phyloP scores from a whole-genome alignment of 2,113 vertebrate species.

The Apodemus sylvaticus region DNA sequence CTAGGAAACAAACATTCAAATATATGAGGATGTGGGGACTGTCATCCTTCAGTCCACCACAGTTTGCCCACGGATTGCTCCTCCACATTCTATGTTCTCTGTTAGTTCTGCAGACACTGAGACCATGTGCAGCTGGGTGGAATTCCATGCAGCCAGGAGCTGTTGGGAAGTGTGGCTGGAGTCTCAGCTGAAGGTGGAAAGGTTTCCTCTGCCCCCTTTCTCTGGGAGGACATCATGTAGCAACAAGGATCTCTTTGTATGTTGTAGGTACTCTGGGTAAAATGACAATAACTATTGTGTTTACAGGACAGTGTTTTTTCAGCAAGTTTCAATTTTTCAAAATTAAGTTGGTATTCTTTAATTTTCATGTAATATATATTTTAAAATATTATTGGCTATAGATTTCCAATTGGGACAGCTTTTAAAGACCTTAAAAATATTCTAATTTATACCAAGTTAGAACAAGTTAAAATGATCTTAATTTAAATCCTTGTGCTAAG shows the following conservation, averaged over 20 bases:
- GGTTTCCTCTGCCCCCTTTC: too few species aligned
- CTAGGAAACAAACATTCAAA: background rate
- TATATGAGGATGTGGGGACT: background rate
- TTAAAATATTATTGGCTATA: background rate
- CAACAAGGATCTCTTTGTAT: background rate
- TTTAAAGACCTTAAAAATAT: background rate
- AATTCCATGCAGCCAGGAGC: background rate
- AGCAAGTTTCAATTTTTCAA: background rate
- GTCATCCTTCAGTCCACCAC: background rate
- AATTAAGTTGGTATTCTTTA: background rate
- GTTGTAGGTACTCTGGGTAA: background rate
- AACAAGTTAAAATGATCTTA: background rate
- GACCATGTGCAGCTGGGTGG: background rate
- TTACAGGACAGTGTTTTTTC: background rate
- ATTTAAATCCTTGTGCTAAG: background rate
- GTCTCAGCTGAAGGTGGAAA: background rate
- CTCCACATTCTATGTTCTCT: too few species aligned
- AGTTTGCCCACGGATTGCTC: too few species aligned
- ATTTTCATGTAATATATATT: background rate
- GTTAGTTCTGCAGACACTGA: background rate
- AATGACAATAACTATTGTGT: background rate
- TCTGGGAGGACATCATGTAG: background rate
- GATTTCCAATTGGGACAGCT: background rate
- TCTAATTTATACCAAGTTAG: background rate
- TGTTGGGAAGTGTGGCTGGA: background rate